Base-by-base conservation (phyloP, 2,888 invertebrate genomes). In the Trichogramma evanescens region DNA sequence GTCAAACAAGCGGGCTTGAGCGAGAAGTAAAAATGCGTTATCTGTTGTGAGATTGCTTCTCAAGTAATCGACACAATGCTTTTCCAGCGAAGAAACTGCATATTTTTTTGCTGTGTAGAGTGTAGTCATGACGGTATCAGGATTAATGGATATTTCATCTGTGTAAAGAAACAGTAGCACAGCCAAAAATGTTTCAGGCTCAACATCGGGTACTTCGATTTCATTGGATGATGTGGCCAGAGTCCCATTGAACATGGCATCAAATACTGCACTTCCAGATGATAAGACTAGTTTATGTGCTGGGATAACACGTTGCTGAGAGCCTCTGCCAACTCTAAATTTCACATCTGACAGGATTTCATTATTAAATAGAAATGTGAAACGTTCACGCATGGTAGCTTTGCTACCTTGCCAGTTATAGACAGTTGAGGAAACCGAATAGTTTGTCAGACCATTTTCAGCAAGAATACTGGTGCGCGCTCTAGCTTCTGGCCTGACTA, bases 81-180 rank as follows among this genome's bases (percentile, higher is more conserved):
- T 86, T 71, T 92, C 92, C 63, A 93, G 77, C 4, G 90, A 89
- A 1, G 90, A 89, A 0, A 93, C 89, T 2, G 90, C 91, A 79
- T 93, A 93, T 70, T 93, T 92, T 71, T 92, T 92, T 5, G 92
- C 92, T 0, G 91, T 89, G 70, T 93, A 93, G 54, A 93, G 75
- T 0, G 91, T 91, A 1, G 90, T 88, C 91, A 92, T 91, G 2
- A 93, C 92, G 71, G 88, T 89, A 72, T 92, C 91, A 0, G 91
- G 89, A 6, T 88, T 90, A 68, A 93, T 90, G 62, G 87, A 84
- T 8, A 91, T 89, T 73, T 91, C 89, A 79, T 93, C 92, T 0
- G 91, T 88, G 73, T 92, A 92, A 57, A 87, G 79, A 76, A 86
- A 87, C 74, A 82, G 84, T 48, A 92, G 80, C 56, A 92, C 81